A percentile compares a stretch with the other conserved stretches of the same genome.
phyloP scores from a whole-genome alignment of 2,797 vertebrate genomes.

The Menidia menidia region DNA sequence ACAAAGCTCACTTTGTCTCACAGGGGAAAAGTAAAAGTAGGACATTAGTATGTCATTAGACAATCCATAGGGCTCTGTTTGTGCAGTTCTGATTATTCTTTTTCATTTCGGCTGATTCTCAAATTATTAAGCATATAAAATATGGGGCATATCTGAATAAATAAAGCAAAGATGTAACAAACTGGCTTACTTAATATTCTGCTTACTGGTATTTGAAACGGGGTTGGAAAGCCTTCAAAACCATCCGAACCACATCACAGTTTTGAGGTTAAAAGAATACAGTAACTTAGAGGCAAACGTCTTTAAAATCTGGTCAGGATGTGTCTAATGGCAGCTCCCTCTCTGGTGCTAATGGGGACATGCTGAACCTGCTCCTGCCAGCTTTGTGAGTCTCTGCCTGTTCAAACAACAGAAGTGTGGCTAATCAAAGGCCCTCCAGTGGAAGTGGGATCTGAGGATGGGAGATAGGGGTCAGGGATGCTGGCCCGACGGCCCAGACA shows the following conservation, averaged over 20 bases:
- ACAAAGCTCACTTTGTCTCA: constrained; percentile 36
- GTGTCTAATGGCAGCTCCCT: no score
- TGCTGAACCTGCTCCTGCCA: constrained; percentile 30
- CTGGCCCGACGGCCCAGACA: constrained; percentile 8
- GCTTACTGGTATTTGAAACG: constrained; percentile 26
- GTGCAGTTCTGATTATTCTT: constrained; percentile 53
- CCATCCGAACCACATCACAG: neutral
- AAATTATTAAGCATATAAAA: constrained; percentile 54
- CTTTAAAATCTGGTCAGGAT: constrained; percentile 15
- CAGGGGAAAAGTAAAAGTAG: constrained; percentile 60
- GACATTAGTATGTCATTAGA: constrained; percentile 54
- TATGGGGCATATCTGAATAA: constrained; percentile 62
- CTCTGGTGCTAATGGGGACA: constrained; percentile 45
- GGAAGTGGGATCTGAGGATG: no score
- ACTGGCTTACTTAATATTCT: constrained; percentile 25
- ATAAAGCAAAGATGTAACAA: constrained; percentile 32
- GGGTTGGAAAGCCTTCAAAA: constrained; percentile 18
- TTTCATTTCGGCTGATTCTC: constrained; percentile 20
- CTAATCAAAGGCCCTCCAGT: no score
- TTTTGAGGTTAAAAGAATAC: neutral
- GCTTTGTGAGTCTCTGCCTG: constrained; percentile 1
- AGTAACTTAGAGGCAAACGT: constrained; percentile 47
- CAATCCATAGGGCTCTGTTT: constrained; percentile 43
- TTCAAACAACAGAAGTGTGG: no score
- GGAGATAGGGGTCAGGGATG: neutral